A percentile compares a stretch with the other conserved stretches of the same genome.
Conservation (phyloP, 2,113 vertebrate species). For the Ochotona princeps region DNA sequence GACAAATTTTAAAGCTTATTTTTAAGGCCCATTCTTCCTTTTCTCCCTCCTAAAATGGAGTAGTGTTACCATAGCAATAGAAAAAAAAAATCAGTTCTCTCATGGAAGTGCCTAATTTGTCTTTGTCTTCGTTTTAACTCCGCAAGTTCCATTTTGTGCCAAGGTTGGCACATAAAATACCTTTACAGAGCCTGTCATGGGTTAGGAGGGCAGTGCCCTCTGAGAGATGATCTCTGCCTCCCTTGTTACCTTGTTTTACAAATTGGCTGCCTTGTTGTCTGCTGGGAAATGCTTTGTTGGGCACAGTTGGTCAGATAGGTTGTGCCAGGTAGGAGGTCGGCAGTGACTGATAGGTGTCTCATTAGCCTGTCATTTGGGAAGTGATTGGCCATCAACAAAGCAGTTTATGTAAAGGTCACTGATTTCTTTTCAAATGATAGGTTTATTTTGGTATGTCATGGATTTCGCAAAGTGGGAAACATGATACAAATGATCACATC, state of each 20-base stretch:
- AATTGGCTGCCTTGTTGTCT: neutral
- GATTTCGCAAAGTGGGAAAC: neutral
- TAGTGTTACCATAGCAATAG: slow-evolving; percentile 77
- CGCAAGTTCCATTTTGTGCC: slow-evolving; percentile 60
- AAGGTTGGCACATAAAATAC: slow-evolving; percentile 29
- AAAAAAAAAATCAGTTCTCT: slow-evolving; percentile 59
- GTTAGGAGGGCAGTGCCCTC: neutral
- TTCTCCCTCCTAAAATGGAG: slow-evolving; percentile 70
- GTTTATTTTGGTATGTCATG: neutral
- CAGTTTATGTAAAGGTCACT: slow-evolving; percentile 9
- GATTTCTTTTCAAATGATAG: neutral
- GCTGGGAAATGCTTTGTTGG: neutral
- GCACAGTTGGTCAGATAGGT: neutral
- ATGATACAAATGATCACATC: neutral
- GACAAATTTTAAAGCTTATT: slow-evolving; percentile 67
- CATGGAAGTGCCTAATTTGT: slow-evolving; percentile 69
- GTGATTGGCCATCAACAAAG: neutral
- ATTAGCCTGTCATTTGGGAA: slow-evolving; percentile 2
- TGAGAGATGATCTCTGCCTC: neutral
- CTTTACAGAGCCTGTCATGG: neutral
- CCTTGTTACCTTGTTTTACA: slow-evolving; percentile 1
- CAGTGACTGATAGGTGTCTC: neutral
- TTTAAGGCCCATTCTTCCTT: slow-evolving; percentile 63
- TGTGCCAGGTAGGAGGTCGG: neutral
- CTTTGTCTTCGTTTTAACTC: slow-evolving; percentile 74